Base-by-base conservation (phyloP, 2,113 vertebrate species). In the Beaufortia kweichowensis region DNA sequence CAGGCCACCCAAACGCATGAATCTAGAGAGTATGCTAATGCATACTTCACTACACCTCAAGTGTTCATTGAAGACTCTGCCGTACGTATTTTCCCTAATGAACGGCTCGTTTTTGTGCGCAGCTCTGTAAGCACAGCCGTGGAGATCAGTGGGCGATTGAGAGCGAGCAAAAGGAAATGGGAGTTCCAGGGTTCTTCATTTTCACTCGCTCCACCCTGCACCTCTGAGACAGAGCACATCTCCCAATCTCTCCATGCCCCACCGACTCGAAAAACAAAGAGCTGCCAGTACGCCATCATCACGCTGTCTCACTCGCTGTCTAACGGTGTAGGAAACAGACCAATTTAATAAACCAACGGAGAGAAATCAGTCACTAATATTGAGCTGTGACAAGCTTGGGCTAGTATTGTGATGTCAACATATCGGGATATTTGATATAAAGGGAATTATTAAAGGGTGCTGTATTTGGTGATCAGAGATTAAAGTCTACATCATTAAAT, bases 111-210 rank as follows among this genome's bases (percentile, higher is more conserved):
- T 59, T 39, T 41, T 12, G 23, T 71, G 53, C 23, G 24, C 4
- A 2, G 55, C 55, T 59, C 69, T 59, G 53, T 6, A 39, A 55
- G 8, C 33, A 41, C 23, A 71, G 14, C 3, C 21, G 17, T 33
- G n/a, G 5, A 39, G 55, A 74, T 31, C 46, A 61, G 39, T 0
- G 12, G 24, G 39, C 26, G 56, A 33, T 24, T 19, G 3, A 6
- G 28, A 48, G 57, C 35, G 61, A 61, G 6, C 57, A 61, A 61
- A 48, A 61, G 24, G 24, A 48, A 74, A 61, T n/a, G 48, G 67
- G 29, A 70, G 48, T 70, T 59, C 24, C 21, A 7, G 55, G 11
- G 23, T 43, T 72, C 14, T 74, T 74, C 57, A 74, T 74, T 74
- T 48, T 21, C 57, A 74, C 71, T 74, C 57, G 10, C 57, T 59